phyloP scores from a whole-genome alignment of 2,888 invertebrate species.

The Tanypteryx hageni region DNA sequence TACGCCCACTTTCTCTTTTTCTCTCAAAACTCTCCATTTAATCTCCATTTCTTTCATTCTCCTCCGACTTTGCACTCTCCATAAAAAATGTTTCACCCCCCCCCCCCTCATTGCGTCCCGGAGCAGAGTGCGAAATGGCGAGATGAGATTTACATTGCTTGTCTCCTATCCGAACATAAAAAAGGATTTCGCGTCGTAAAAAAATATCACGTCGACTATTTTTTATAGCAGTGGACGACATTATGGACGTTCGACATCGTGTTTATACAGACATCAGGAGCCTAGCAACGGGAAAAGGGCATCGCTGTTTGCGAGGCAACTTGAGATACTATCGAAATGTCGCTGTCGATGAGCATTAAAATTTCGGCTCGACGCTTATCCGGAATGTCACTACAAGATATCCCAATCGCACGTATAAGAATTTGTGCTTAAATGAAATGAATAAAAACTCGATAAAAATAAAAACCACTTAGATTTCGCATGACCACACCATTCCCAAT shows the following conservation, averaged over 20 bases:
- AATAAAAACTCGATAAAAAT: too few relatives aligned
- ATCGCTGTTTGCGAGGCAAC: too few relatives aligned
- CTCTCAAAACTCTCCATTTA: neutral
- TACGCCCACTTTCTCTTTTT: neutral
- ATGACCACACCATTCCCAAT: too few relatives aligned
- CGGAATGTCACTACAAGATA: too few relatives aligned
- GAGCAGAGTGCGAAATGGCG: neutral
- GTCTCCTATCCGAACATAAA: neutral
- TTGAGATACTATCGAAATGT: too few relatives aligned
- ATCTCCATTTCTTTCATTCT: neutral
- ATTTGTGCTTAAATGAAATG: too few relatives aligned
- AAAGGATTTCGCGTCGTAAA: conserved; percentile 46
- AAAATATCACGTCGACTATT: conserved; percentile 33
- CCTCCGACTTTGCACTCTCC: neutral
- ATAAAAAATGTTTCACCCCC: neutral
- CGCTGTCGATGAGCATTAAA: too few relatives aligned
- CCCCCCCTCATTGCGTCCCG: neutral
- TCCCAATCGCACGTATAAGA: too few relatives aligned
- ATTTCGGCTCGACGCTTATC: too few relatives aligned
- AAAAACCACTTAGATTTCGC: too few relatives aligned
- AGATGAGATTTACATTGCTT: neutral
- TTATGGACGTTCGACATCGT: conserved; percentile 33
- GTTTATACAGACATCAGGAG: conserved; percentile 2
- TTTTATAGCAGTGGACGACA: conserved; percentile 36
- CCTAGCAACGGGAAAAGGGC: too few relatives aligned